Evolutionary conservation across 2,797 vertebrate species (phyloP), one percentile per base, ranked within the genome.

Genomic region (Acanthurus leucopareius): DNA sequence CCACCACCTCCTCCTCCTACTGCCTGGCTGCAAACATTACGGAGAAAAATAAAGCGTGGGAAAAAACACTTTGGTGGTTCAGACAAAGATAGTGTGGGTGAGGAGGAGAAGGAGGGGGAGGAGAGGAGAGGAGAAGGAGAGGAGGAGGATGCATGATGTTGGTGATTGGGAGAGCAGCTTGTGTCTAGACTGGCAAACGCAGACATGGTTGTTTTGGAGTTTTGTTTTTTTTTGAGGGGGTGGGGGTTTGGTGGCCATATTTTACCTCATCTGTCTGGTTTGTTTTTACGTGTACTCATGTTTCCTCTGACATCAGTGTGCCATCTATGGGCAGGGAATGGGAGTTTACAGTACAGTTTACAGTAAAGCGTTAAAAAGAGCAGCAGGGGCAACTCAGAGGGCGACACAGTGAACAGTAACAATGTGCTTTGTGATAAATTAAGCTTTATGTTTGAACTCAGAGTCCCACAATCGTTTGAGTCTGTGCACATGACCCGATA

Each of bases 21-120:
- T 75, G 75, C 78, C 68, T 69, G 69, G 86, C 87, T 87, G 76
- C 86, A 92, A 93, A 92, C 92, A 91, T 92, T 92, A 94, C 90
- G 57, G 86, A 83, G 89, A 88, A 90, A 89, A 92, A 92, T 91
- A 90, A 93, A 93, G 92, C 91, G 94, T 94, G 94, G 94, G 94
- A 94, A 93, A 93, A 92, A 91, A 82, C 86, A 89, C 76, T 91
- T 93, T 85, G 77, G 85, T 73, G 83, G 85, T 74, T 91, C 74
- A 91, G 84, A 92, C 91, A 93, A 93, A 92, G 89, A 89, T 87
- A 68, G 80, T 68, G 86, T 59, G 72, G 77, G 77, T 49, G 62
- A 38, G 53, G 54, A 42, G 22, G 62, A 28, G 3, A 25, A 10
- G 51, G 57, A 44, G 40, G 25, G 42, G 67, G 16, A 64, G 52